These are phyloP conservation scores for Pristionchus arcanus DNA, from an alignment of 2,888 invertebrate species.

Conservation along the genomic window DNA sequence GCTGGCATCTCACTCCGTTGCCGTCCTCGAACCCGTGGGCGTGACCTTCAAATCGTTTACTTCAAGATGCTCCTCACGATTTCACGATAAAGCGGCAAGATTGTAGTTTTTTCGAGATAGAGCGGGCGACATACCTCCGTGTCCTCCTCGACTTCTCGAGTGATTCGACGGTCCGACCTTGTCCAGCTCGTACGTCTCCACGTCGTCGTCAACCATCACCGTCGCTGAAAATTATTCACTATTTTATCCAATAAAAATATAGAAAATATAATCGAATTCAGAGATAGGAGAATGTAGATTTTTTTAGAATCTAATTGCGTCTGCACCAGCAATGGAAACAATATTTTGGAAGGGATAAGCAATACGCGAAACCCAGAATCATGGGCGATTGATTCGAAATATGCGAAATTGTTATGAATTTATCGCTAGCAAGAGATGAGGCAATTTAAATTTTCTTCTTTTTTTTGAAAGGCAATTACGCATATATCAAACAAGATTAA, in stretches of 20 bases:
- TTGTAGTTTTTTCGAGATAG: not conserved
- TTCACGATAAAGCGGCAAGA: not conserved
- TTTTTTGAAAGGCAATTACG: no score
- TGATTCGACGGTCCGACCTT: slow-evolving; percentile 39
- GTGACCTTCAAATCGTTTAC: slow-evolving; percentile 51
- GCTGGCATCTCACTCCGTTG: slow-evolving; percentile 67
- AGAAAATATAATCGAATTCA: no score
- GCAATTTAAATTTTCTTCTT: no score
- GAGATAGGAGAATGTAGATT: no score
- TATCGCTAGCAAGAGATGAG: no score
- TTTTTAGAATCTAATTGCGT: no score
- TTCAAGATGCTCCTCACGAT: not conserved
- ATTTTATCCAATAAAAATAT: no score
- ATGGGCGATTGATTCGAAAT: no score
- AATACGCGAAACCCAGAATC: not conserved
- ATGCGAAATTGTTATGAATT: no score
- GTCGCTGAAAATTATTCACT: slow-evolving; percentile 22
- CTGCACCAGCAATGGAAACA: no score
- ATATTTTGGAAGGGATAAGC: no score
- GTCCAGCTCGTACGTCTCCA: slow-evolving; percentile 56
- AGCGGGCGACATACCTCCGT: not conserved
- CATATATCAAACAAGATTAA: no score
- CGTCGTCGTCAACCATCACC: slow-evolving; percentile 60
- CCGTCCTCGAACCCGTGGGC: slow-evolving; percentile 50
- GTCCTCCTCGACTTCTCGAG: slow-evolving; percentile 53